These are phyloP conservation scores for Emesis castigata DNA, from an alignment of 2,888 invertebrate species.

Conservation along the genomic window DNA sequence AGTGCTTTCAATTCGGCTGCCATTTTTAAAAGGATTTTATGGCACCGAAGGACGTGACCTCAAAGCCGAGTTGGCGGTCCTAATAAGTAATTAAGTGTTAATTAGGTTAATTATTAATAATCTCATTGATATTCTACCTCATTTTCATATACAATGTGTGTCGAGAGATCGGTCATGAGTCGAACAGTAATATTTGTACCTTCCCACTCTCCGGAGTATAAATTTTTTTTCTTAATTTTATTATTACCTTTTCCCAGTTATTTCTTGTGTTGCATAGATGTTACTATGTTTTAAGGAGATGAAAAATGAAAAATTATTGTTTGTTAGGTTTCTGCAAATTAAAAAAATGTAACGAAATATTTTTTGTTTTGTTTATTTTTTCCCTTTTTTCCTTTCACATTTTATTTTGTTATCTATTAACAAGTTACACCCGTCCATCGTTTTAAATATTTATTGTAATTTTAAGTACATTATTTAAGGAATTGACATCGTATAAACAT, in stretches of 20 bases:
- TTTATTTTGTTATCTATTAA: slow-evolving; percentile 77
- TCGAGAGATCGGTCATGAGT: slow-evolving; percentile 80
- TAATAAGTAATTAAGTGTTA: slow-evolving; percentile 81
- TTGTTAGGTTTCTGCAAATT: slow-evolving; percentile 89
- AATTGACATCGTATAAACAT: slow-evolving; percentile 80
- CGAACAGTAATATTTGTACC: slow-evolving; percentile 85
- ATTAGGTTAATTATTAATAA: slow-evolving; percentile 83
- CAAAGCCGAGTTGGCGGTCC: slow-evolving; percentile 78
- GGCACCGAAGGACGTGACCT: slow-evolving; percentile 57
- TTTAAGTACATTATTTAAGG: slow-evolving; percentile 85
- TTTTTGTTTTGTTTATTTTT: slow-evolving; percentile 81
- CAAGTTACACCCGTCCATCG: slow-evolving; percentile 89
- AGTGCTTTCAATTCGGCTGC: slow-evolving; percentile 78
- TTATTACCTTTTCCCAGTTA: slow-evolving; percentile 85
- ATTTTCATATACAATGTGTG: slow-evolving; percentile 74
- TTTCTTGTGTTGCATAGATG: slow-evolving; percentile 89
- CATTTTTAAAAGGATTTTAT: slow-evolving; percentile 70
- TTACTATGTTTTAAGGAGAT: slow-evolving; percentile 88
- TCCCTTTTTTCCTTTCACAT: slow-evolving; percentile 71
- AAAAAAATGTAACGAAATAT: slow-evolving; percentile 87
- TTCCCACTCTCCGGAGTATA: slow-evolving; percentile 87
- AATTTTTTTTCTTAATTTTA: slow-evolving; percentile 82
- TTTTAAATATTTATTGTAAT: slow-evolving; percentile 85
- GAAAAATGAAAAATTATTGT: slow-evolving; percentile 86
- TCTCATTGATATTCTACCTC: slow-evolving; percentile 86